Evolutionary conservation across 2,113 vertebrate genomes (phyloP), one percentile per base, ranked within the genome.

Genomic region (Capreolus pygargus): DNA sequence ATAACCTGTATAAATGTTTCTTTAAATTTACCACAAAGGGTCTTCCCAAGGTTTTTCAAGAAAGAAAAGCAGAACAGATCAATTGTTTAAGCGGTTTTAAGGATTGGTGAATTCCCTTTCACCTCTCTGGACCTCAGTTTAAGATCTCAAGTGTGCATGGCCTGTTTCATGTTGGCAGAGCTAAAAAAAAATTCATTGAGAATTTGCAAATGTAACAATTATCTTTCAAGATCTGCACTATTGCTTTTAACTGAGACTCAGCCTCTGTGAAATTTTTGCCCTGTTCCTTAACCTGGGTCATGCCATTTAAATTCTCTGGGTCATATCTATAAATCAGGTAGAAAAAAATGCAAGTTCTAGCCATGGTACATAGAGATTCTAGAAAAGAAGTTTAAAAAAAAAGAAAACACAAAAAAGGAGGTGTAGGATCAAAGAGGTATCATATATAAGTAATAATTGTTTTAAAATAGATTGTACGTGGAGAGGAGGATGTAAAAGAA

Each of bases 141-240:
- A n/a, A 70, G 67, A 70, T 23, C 61, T 91, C 36, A 70, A 50
- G 4, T 9, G 2, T 90, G 43, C 64, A 50, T 86, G 28, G 45
- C 85, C 27, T 92, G 43, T 55, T 92, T 92, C 67, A 17, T 16
- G 4, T 43, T 94, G 67, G 27, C 81, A 97, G 17, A 94, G 9
- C 52, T 84, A 84, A 70, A 84, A 86, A 95, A 97, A 96, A 96
- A 85, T 61, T 84, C 90, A 96, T 50, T 94, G 85, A 91, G 83
- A 97, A 90, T 61, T 97, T 94, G 23, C 52, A 92, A 76, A 55
- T 78, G 15, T 39, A 74, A 57, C 5, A 39, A 81, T 94, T 85
- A 36, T 61, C n/a, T 94, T 87, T 94, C 86, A 70, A 92, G 15
- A 3, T 30, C 43, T 45, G 10, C 25, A 1, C 67, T 83, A 61